These are phyloP conservation scores for Poicephalus meyeri DNA, from an alignment of 2,113 vertebrate genomes.

Conservation along the genomic window DNA sequence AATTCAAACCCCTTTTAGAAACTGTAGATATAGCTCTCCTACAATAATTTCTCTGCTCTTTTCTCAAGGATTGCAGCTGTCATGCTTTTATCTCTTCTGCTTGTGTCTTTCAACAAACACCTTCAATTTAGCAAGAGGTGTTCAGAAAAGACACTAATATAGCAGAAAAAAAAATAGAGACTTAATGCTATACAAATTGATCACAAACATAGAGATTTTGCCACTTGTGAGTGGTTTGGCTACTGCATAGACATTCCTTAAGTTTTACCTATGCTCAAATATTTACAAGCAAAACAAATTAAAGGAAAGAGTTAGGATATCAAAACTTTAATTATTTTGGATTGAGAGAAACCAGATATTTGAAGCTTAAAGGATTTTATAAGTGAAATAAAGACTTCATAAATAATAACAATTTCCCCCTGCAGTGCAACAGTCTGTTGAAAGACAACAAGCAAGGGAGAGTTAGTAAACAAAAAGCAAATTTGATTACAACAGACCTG, in stretches of 20 bases:
- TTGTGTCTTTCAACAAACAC: background rate
- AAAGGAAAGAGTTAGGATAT: background rate
- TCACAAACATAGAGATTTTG: background rate
- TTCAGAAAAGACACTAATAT: background rate
- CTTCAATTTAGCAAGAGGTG: background rate
- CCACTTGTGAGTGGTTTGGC: background rate
- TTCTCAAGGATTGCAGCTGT: background rate
- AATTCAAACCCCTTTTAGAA: background rate
- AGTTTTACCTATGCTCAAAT: background rate
- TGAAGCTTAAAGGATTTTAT: background rate
- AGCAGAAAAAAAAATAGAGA: background rate
- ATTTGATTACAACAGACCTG: background rate
- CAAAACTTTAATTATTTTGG: background rate
- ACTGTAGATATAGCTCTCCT: rapidly evolving
- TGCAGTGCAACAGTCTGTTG: background rate
- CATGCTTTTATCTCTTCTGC: background rate
- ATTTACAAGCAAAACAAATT: background rate
- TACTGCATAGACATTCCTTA: background rate
- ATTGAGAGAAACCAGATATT: background rate
- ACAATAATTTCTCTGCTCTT: background rate
- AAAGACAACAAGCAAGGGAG: background rate
- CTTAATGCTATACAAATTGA: background rate
- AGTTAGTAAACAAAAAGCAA: background rate
- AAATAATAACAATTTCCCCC: background rate
- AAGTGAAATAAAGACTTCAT: background rate